phyloP scores from a whole-genome alignment of 2,888 invertebrate genomes.

The Margaritifera margaritifera region DNA sequence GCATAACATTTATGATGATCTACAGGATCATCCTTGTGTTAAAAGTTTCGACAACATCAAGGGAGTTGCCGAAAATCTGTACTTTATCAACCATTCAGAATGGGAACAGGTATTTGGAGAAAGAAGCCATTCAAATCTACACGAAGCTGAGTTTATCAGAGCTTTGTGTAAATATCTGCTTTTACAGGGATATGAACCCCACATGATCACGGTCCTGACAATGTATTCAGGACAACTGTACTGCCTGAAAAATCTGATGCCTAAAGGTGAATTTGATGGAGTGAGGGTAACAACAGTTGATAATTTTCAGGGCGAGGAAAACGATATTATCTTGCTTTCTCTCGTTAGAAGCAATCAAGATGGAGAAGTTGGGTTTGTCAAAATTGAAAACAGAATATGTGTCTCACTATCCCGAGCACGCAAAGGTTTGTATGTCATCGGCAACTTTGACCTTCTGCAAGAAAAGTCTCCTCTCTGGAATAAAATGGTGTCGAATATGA shows the following conservation, averaged over 20 bases:
- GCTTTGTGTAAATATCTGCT: conserved; percentile 59
- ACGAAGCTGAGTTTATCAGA: conserved; percentile 60
- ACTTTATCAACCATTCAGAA: conserved; percentile 59
- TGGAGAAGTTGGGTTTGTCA: conserved; percentile 63
- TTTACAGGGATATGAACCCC: conserved; percentile 60
- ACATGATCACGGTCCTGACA: conserved; percentile 64
- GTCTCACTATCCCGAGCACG: conserved; percentile 70
- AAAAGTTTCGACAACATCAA: conserved; percentile 42
- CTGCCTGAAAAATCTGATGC: conserved; percentile 50
- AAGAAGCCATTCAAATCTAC: conserved; percentile 56
- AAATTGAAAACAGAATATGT: conserved; percentile 64
- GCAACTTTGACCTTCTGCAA: conserved; percentile 54
- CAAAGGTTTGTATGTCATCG: conserved; percentile 65
- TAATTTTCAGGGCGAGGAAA: conserved; percentile 72
- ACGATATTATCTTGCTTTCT: conserved; percentile 71
- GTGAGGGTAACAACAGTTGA: conserved; percentile 64
- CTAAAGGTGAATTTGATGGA: conserved; percentile 49
- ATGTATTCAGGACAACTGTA: conserved; percentile 65
- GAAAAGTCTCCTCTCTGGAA: conserved; percentile 34
- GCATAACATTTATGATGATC: conserved; percentile 45
- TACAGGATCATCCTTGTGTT: conserved; percentile 55
- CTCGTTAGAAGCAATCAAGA: conserved; percentile 69
- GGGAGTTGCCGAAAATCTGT: conserved; percentile 57
- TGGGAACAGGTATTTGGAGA: conserved; percentile 58
- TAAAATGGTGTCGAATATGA: conserved; percentile 30